Conservation (phyloP, 1,140 invertebrate species). For the Camponotus floridanus region DNA sequence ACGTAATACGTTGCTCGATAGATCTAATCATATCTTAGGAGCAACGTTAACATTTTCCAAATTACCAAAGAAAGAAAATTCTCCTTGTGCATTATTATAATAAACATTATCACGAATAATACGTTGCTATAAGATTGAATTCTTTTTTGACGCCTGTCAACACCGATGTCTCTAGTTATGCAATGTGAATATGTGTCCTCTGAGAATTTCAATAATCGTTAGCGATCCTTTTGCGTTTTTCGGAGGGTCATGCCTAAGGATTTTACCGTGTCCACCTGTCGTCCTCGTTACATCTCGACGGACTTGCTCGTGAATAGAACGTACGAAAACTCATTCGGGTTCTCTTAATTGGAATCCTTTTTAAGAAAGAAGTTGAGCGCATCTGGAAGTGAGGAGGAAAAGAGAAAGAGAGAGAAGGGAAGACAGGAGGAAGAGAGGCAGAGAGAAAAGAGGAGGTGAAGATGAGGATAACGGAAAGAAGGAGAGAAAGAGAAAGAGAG, state of each 20-base stretch:
- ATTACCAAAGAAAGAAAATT: neutral
- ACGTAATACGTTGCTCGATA: neutral
- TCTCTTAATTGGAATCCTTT: conserved; percentile 74
- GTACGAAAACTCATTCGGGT: conserved; percentile 65
- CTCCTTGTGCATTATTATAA: neutral
- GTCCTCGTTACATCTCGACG: conserved; percentile 61
- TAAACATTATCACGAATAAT: neutral
- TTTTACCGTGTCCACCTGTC: conserved; percentile 68
- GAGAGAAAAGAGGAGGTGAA: neutral
- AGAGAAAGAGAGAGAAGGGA: neutral
- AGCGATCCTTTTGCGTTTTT: conserved; percentile 10
- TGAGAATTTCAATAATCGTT: neutral
- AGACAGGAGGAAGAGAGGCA: neutral
- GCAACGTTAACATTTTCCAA: neutral
- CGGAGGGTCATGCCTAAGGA: conserved; percentile 16
- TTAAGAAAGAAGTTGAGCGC: conserved; percentile 64
- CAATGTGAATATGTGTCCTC: neutral
- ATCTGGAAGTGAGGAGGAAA: conserved; percentile 62
- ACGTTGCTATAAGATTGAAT: neutral
- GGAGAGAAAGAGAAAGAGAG: conserved; percentile 31
- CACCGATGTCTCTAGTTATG: neutral
- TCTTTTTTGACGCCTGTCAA: neutral
- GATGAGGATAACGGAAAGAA: conserved; percentile 27
- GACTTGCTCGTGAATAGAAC: conserved; percentile 60
- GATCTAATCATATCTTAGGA: neutral